Evolutionary conservation across 2,888 invertebrate genomes (phyloP).

Genomic region (Sminthurides aquaticus): DNA sequence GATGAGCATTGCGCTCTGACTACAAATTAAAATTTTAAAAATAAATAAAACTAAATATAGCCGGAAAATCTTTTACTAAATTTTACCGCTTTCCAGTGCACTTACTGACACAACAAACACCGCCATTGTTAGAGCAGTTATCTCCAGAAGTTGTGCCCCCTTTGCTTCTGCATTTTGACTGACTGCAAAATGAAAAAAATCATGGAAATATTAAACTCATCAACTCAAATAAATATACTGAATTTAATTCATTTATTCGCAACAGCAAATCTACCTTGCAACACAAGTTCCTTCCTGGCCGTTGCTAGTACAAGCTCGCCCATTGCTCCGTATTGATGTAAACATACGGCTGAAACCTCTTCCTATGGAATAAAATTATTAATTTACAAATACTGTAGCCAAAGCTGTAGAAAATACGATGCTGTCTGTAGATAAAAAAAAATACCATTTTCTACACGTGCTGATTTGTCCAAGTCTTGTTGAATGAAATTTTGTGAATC

Average conservation of each 20-base stretch:
- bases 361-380: too few species aligned
- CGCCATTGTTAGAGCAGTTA: neutral
- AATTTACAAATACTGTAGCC: neutral
- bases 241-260: neutral
- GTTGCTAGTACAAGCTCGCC: neutral
- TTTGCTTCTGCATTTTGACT: neutral
- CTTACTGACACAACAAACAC: slow-evolving; percentile 16
- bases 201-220: too few species aligned
- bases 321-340: neutral
- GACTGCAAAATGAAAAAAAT: neutral
- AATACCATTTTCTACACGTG: too few species aligned
- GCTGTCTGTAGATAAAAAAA: too few species aligned
- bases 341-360: neutral
- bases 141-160: slow-evolving; percentile 9
- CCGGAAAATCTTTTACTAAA: too few species aligned
- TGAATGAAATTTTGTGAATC: too few species aligned
- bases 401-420: too few species aligned
- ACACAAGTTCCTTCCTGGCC: neutral
- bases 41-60: too few species aligned
- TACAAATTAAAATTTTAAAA: too few species aligned
- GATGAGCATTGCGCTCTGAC: neutral
- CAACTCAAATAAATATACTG: neutral
- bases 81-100: too few species aligned
- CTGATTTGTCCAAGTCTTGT: too few species aligned
- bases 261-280: neutral